Conservation (phyloP, 1,140 invertebrate species). For the Zeugodacus cucurbitae region DNA sequence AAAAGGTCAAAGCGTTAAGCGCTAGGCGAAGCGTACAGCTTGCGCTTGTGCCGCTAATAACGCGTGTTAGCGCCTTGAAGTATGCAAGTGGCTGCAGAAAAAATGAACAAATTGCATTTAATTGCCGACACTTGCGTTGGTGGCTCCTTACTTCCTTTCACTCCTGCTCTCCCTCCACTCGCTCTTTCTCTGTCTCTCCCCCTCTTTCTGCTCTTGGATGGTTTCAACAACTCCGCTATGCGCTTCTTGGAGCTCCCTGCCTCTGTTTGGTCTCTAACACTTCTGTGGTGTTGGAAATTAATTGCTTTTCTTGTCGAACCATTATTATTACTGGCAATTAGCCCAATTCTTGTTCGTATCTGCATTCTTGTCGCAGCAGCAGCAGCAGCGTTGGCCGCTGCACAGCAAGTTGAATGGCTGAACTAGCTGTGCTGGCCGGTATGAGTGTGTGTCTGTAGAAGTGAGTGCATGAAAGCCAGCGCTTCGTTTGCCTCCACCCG, state of each 20-base stretch:
- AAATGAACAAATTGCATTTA: neutral
- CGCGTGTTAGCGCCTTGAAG: constrained; percentile 17
- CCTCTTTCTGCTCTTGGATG: no score
- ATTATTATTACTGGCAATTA: constrained; percentile 37
- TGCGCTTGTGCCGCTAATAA: neutral
- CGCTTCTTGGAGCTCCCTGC: no score
- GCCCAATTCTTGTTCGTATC: constrained; percentile 34
- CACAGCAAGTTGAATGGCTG: neutral
- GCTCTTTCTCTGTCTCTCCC: no score
- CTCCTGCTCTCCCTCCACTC: neutral
- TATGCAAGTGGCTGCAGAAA: neutral
- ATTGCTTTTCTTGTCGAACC: constrained; percentile 33
- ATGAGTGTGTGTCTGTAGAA: neutral
- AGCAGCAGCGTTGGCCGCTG: neutral
- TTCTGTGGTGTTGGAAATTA: constrained; percentile 1
- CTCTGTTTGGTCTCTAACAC: neutral
- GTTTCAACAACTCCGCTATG: no score
- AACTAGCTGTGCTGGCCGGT: neutral
- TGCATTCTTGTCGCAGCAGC: neutral
- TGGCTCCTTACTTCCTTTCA: neutral
- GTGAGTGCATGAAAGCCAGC: neutral
- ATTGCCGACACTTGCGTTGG: neutral
- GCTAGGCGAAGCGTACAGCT: neutral
- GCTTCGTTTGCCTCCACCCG: neutral
- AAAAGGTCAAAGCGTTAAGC: neutral